phyloP scores from a whole-genome alignment of 2,113 vertebrate genomes.

The Galeopterus variegatus region DNA sequence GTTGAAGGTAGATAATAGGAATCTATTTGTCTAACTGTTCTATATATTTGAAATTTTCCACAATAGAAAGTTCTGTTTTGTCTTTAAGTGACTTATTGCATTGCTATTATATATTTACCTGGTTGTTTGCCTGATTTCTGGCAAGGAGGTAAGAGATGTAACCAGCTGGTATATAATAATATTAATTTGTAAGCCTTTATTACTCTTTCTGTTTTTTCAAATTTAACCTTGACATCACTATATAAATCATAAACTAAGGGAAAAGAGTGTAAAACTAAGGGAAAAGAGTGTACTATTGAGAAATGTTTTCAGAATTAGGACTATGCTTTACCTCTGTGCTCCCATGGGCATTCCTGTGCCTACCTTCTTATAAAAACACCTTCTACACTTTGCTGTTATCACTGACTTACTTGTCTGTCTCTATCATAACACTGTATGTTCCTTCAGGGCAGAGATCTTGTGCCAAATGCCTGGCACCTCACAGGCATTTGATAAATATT shows the following conservation, averaged over 20 bases:
- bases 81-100: neutral
- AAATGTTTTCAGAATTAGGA: constrained; percentile 19
- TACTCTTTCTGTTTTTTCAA: neutral
- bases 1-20: neutral
- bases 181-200: neutral
- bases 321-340: neutral
- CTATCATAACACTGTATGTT: neutral
- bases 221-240: constrained; percentile 3
- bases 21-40: neutral
- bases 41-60: neutral
- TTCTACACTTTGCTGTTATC: neutral
- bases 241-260: neutral
- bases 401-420: neutral
- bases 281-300: neutral
- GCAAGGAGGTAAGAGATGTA: neutral
- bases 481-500: constrained; percentile 23
- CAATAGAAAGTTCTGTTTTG: neutral
- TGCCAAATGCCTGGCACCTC: neutral
- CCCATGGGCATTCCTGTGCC: neutral
- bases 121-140: constrained; percentile 25
- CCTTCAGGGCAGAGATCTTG: neutral
- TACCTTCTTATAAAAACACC: neutral
- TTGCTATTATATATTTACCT: neutral
- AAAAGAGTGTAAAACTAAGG: neutral
- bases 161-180: neutral